Evolutionary conservation across 1,140 invertebrate species (phyloP).

Genomic region (Latrodectus geometricus): DNA sequence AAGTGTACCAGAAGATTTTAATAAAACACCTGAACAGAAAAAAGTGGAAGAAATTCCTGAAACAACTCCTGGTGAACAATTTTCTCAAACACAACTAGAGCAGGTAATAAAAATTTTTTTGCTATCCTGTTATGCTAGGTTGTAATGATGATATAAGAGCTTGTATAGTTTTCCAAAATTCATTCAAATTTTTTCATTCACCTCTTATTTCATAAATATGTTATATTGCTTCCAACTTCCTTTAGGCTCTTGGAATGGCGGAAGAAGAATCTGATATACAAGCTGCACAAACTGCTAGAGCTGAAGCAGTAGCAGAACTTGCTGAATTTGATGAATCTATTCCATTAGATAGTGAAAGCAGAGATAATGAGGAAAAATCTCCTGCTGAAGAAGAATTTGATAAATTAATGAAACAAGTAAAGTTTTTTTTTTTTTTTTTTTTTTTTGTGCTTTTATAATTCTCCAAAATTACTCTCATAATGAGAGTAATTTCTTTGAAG

Average conservation of each 20-base stretch:
- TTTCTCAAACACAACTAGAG: slow-evolving; percentile 38
- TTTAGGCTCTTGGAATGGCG: slow-evolving; percentile 83
- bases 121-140: neutral
- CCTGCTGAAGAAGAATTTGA: slow-evolving; percentile 87
- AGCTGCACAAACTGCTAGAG: slow-evolving; percentile 88
- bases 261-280: slow-evolving; percentile 95
- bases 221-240: neutral
- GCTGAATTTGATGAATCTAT: slow-evolving; percentile 97
- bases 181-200: neutral
- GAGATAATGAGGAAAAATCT: slow-evolving; percentile 75
- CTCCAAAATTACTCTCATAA: too few relatives aligned
- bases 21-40: slow-evolving; percentile 5
- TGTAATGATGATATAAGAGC: neutral
- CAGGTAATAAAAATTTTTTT: slow-evolving; percentile 30
- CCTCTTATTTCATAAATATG: neutral
- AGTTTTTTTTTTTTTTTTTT: too few relatives aligned
- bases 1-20: slow-evolving; percentile 69
- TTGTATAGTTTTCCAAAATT: neutral
- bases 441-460: too few relatives aligned
- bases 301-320: slow-evolving; percentile 92
- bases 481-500: too few relatives aligned
- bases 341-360: slow-evolving; percentile 83
- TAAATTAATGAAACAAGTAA: slow-evolving; percentile 84
- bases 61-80: neutral
- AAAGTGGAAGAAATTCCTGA: slow-evolving; percentile 39